Evolutionary conservation across 2,113 vertebrate genomes (phyloP), one percentile per base, ranked within the genome.

Genomic region (Cervus canadensis): DNA sequence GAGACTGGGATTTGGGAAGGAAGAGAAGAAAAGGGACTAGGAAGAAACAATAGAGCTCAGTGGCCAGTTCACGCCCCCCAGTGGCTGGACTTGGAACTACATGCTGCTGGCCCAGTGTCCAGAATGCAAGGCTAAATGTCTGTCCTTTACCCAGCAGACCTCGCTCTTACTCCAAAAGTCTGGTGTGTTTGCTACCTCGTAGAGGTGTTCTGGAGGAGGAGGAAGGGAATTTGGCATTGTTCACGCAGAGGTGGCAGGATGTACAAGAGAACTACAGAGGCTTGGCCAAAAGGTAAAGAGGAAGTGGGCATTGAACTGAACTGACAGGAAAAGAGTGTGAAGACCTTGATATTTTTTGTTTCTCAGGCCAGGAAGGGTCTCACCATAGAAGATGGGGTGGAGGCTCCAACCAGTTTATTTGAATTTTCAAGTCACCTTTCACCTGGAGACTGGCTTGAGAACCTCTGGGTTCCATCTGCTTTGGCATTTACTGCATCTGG

Each of bases 21-120:
- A 13, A 30, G 48, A 59, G 45, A 7, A 59, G n/a, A 19, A 26
- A 48, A 45, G 30, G 21, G 14, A 19, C 56, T 30, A 9, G n/a
- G 8, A 14, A 10, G 43, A 25, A 28, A 48, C 0, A 13, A 6
- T 4, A 7, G 40, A 67, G 12, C 33, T 30, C 25, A 0, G 0
- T 0, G 45, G 4, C 12, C 23, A n/a, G n/a, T 2, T 33, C 45
- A 1, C 1, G 8, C 33, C 1, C 30, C 52, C 36, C 11, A 2
- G 2, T 33, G n/a, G 60, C 16, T 2, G 16, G 11, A 30, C 17
- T 12, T 2, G 0, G 21, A 50, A 52, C 76, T 28, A 7, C 11
- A 3, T 15, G 14, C 48, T 11, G 14, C 83, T 1, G 2, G 21
- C 14, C 17, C 36, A 13, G 0, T 1, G 30, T 45, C 50, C 2